Percentiles rank a stretch among this genome's conserved stretches.
Evolutionary conservation across 2,797 vertebrate species (phyloP).

Genomic region (Natrix natrix): DNA sequence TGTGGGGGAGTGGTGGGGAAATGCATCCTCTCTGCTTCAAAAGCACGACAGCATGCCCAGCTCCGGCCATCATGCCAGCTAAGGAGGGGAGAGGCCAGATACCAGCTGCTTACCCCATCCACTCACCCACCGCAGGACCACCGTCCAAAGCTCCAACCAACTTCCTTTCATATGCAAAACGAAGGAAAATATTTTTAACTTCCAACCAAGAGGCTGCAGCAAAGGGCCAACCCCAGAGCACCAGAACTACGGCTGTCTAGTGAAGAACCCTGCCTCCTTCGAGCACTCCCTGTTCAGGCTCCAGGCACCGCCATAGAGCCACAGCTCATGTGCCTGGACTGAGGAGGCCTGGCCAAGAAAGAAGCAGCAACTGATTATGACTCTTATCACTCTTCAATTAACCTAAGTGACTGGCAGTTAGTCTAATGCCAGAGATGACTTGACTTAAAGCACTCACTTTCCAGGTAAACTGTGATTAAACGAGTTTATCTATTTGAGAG

Average conservation of each 20-base stretch:
- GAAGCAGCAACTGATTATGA: not conserved
- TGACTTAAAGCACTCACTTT: not conserved
- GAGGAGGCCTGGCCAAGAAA: not conserved
- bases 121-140: slow-evolving; percentile 79
- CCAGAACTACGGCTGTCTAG: not conserved
- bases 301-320: not conserved
- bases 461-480: not conserved
- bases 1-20: not conserved
- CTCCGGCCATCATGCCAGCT: slow-evolving; percentile 62
- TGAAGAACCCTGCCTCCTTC: not conserved
- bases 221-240: not conserved
- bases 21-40: not conserved
- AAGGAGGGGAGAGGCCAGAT: slow-evolving; percentile 68
- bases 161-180: slow-evolving; percentile 73
- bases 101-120: slow-evolving; percentile 78
- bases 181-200: slow-evolving; percentile 57
- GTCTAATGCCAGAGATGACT: not conserved
- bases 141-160: slow-evolving; percentile 81
- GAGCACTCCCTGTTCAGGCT: not conserved
- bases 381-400: not conserved
- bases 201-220: slow-evolving; percentile 33
- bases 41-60: not conserved
- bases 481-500: not conserved
- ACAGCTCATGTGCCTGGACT: not conserved
- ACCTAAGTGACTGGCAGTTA: not conserved